A percentile compares a stretch with the other conserved stretches of the same genome.
Conservation (phyloP, 1,140 invertebrate species). For the Callitettix versicolor region DNA sequence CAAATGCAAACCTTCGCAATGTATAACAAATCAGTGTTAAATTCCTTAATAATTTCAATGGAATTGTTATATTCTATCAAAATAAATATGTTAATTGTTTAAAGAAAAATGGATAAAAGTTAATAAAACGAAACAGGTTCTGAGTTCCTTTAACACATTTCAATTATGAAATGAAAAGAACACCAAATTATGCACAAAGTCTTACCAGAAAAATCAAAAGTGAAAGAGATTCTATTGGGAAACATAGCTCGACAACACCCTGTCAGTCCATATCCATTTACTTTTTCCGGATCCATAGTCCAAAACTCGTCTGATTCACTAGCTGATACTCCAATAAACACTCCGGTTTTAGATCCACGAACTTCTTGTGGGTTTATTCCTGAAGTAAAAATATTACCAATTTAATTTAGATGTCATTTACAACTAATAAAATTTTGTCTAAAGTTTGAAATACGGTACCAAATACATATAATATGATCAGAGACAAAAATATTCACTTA, state of each 20-base stretch:
- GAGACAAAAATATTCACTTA: too few species aligned
- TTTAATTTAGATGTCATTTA: too few species aligned
- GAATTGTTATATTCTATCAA: not conserved
- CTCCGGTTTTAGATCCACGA: constrained; percentile 77
- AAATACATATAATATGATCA: too few species aligned
- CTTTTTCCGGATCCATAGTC: constrained; percentile 56
- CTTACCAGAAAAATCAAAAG: constrained; percentile 69
- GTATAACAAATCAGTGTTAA: too few species aligned
- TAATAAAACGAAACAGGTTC: not conserved
- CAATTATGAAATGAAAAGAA: not conserved
- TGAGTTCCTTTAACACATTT: not conserved
- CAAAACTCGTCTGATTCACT: constrained; percentile 80
- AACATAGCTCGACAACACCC: constrained; percentile 93
- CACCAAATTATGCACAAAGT: too few species aligned
- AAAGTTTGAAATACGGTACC: too few species aligned
- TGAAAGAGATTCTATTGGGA: constrained; percentile 88
- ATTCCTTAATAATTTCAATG: constrained; percentile 2
- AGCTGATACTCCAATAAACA: constrained; percentile 78
- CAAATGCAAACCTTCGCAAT: too few species aligned
- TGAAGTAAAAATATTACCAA: constrained; percentile 30
- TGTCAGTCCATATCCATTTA: constrained; percentile 86
- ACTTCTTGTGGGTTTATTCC: constrained; percentile 67
- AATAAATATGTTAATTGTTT: constrained; percentile 3
- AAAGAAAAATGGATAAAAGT: not conserved
- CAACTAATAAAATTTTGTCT: too few species aligned